These are phyloP conservation scores for Drosophila niveifrons DNA, from an alignment of 2,888 invertebrate genomes.

Conservation along the genomic window DNA sequence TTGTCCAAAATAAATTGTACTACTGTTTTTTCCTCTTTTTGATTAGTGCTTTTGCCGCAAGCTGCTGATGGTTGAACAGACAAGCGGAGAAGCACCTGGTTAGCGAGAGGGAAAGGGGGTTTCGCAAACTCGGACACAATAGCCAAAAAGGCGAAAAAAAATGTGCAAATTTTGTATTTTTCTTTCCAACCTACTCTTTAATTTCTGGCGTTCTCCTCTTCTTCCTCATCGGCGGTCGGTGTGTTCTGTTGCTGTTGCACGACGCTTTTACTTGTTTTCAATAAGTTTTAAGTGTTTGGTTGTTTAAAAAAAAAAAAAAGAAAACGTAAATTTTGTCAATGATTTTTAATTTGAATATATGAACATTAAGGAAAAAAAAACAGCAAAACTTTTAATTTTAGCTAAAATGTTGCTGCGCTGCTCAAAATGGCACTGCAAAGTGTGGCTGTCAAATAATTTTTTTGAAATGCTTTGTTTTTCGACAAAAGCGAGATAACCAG, in stretches of 20 bases:
- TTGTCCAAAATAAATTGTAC: slow-evolving; percentile 7
- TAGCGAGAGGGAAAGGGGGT: not conserved
- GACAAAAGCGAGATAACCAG: not conserved
- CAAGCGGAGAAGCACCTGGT: slow-evolving; percentile 33
- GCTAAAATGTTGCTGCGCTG: slow-evolving; percentile 43
- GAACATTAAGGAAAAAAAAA: slow-evolving; percentile 44
- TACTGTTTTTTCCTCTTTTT: not conserved
- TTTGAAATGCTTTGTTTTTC: not conserved
- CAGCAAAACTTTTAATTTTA: slow-evolving; percentile 45
- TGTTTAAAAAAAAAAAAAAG: slow-evolving; percentile 37
- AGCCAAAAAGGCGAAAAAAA: slow-evolving; percentile 48
- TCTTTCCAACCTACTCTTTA: slow-evolving; percentile 72
- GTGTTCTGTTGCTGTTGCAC: slow-evolving; percentile 44
- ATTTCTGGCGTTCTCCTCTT: slow-evolving; percentile 55
- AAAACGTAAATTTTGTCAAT: slow-evolving; percentile 52
- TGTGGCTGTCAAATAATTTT: not conserved
- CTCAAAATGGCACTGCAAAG: slow-evolving; percentile 52
- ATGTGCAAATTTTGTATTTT: slow-evolving; percentile 42
- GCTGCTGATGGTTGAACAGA: slow-evolving; percentile 31
- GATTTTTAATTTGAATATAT: slow-evolving; percentile 31
- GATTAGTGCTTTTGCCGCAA: slow-evolving; percentile 5
- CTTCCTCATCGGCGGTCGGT: slow-evolving; percentile 20
- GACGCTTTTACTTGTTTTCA: slow-evolving; percentile 32
- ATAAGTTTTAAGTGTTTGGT: slow-evolving; percentile 15
- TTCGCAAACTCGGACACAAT: slow-evolving; percentile 47